A percentile compares a stretch with the other conserved stretches of the same genome.
phyloP scores from a whole-genome alignment of 2,888 invertebrate species.

The Cataglyphis albicans region DNA sequence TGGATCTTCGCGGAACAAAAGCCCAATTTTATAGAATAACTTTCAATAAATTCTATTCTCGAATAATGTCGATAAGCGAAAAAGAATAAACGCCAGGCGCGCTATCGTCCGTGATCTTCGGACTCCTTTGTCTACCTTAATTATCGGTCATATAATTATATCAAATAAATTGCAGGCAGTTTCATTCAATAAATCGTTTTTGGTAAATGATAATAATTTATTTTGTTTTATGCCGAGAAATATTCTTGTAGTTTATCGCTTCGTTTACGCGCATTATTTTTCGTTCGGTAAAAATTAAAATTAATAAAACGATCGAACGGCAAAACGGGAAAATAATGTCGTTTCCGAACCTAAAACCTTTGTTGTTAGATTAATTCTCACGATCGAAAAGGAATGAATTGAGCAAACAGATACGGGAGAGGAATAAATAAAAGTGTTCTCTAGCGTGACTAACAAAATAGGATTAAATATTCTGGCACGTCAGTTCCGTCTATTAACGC shows the following conservation, averaged over 20 bases:
- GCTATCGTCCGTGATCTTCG: conserved; percentile 12
- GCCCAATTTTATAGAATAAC: conserved; percentile 77
- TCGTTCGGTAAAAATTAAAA: not conserved
- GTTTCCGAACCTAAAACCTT: not conserved
- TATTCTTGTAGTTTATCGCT: not conserved
- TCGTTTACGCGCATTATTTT: not conserved
- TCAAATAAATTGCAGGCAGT: conserved; percentile 22
- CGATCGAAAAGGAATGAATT: not conserved
- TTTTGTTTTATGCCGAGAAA: not conserved
- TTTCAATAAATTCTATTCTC: conserved; percentile 75
- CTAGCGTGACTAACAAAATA: not conserved
- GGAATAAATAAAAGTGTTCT: not conserved
- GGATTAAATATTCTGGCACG: conserved; percentile 16
- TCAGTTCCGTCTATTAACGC: not conserved
- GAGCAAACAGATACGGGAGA: not conserved
- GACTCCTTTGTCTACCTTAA: conserved; percentile 39
- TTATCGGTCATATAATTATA: conserved; percentile 53
- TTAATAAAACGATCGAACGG: not conserved
- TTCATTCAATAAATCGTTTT: conserved; percentile 7
- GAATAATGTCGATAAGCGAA: conserved; percentile 48
- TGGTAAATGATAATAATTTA: conserved; percentile 29
- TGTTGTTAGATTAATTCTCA: conserved; percentile 11
- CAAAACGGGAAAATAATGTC: conserved; percentile 18
- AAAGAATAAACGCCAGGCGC: conserved; percentile 52
- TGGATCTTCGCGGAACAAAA: conserved; percentile 73